Evolutionary conservation across 2,113 vertebrate genomes (phyloP), one percentile per base, ranked within the genome.

Genomic region (Mobula hypostoma): DNA sequence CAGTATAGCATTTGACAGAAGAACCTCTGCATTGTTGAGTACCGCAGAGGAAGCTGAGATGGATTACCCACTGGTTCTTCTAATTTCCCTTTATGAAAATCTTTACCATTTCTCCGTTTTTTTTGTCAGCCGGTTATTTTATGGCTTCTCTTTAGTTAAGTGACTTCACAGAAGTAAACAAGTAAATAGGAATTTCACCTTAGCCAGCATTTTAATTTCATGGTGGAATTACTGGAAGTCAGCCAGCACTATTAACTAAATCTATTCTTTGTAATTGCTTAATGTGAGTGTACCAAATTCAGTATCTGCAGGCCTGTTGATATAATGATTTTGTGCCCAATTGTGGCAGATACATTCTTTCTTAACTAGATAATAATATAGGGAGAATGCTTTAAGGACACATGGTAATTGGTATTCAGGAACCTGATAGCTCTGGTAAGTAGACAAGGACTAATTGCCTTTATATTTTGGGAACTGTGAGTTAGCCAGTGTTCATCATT

Each of bases 401-500:
- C 32, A 1, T 70, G 88, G 83, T 87, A 87, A 87, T 87, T 87
- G 11, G 68, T 29, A 48, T 93, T 93, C 90, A 93, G 48, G 90
- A 93, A 93, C 63, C 90, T 74, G 90, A 68, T 36, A 93, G 17
- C 40, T 93, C 74, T 27, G 12, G 36, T 48, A 93, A 36, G 36
- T 40, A 93, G 66, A 40, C 68, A 61, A 58, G 29, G 88, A 74
- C 90, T 48, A 93, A 93, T 93, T 93, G 90, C 19, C 36, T 72
- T 93, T 63, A 93, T 93, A 93, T 93, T 93, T 93, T 93, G 21
- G 66, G 70, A 93, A 27, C 70, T 93, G 85, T 93, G 11, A 74
- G n/a, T n/a, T 15, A 93, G 8, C 90, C 40, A 14, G 32, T 40
- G 36, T 74, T 74, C 68, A 74, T 93, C 66, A 27, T 48, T 36